Evolutionary conservation across 1,140 invertebrate species (phyloP), one percentile per base, ranked within the genome.

Genomic region (Cotesia vestalis): DNA sequence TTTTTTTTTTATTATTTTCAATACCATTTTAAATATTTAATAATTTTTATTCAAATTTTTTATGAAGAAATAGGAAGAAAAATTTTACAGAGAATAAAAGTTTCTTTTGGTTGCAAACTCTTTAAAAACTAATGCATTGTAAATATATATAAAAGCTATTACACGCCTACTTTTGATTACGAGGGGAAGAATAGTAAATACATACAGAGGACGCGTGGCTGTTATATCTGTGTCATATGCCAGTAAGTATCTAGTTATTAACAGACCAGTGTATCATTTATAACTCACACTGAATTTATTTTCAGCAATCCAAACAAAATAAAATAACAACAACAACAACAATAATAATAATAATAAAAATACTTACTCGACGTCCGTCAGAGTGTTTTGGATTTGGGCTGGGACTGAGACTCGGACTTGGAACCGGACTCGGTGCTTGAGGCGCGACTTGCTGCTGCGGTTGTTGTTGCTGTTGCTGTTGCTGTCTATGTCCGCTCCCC

Each of bases 361-460:
- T 64, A 84, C 85, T 86, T 75, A 86, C 85, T 83, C 85, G 78
- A 78, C 85, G 85, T 76, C 85, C 85, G 81, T 86, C 85, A 78
- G 85, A 81, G 76, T 85, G 83, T 78, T 85, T 86, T 17, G 84
- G 83, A 70, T 82, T 84, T 68, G 84, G 84, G 79, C 80, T 85
- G n/a, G 84, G 81, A 64, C 81, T 85, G 34, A 84, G 81, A 67
- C 81, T 86, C 8, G 84, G 83, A 69, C 83, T 86, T 8, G 81
- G 78, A 67, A 76, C 79, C 71, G 83, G 76, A 63, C 79, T 83
- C 57, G 77, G 82, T 79, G 69, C 78, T 80, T 66, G 84, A 76
- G 66, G 80, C 83, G 63, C 77, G 76, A 75, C 77, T 79, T 17
- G 78, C 72, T 46, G 72, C 71, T 74, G 78, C 71, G 81, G 79